phyloP scores from a whole-genome alignment of 2,797 vertebrate genomes.

The Fundulus diaphanus region DNA sequence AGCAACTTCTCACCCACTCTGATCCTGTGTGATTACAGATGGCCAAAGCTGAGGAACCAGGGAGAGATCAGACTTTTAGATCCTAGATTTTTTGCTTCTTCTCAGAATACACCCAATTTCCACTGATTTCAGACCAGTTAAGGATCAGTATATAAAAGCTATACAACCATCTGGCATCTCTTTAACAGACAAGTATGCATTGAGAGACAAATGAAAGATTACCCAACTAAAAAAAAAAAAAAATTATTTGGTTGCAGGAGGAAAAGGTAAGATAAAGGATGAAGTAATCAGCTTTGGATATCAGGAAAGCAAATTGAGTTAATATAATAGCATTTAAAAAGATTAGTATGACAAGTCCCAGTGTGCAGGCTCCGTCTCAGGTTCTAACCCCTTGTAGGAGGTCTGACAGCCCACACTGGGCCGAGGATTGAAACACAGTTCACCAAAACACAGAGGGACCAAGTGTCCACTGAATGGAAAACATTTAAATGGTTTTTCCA shows the following conservation, averaged over 20 bases:
- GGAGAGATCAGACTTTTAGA: constrained; percentile 47
- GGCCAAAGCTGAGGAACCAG: constrained; percentile 43
- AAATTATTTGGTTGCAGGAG: constrained; percentile 23
- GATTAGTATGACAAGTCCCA: constrained; percentile 74
- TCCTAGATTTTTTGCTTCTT: constrained; percentile 43
- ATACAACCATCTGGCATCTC: constrained; percentile 47
- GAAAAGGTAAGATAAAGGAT: constrained; percentile 38
- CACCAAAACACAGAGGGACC: constrained; percentile 45
- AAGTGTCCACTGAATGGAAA: constrained; percentile 20
- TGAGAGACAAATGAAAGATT: constrained; percentile 64
- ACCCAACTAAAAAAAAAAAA: constrained; percentile 41
- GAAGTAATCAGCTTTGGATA: constrained; percentile 65
- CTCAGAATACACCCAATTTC: constrained; percentile 32
- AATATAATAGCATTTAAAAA: constrained; percentile 75
- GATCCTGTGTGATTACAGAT: constrained; percentile 68
- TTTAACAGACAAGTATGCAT: constrained; percentile 46
- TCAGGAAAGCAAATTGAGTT: constrained; percentile 61
- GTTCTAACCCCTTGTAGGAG: constrained; percentile 38
- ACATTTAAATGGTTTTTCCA: background rate
- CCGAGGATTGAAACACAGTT: constrained; percentile 64
- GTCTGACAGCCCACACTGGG: constrained; percentile 33
- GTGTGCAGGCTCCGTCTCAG: constrained; percentile 42
- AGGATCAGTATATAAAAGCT: constrained; percentile 61
- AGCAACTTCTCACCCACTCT: constrained; percentile 41
- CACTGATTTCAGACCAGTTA: constrained; percentile 59